A percentile compares a stretch with the other conserved stretches of the same genome.
Conservation (phyloP, 2,113 vertebrate species). For the Poeciliopsis retropinna region DNA sequence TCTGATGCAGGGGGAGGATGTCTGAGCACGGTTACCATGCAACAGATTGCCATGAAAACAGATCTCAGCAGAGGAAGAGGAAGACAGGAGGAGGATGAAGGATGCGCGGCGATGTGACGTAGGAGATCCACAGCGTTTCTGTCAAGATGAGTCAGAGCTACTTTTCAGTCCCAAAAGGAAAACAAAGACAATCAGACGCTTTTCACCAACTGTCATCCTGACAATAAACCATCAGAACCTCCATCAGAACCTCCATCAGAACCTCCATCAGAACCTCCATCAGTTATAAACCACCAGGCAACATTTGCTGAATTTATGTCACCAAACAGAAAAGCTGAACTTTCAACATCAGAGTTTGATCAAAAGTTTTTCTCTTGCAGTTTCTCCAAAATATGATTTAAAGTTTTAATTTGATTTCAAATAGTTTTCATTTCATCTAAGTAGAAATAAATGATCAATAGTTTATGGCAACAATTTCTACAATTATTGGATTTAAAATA, state of each 20-base stretch:
- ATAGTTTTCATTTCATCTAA: no score
- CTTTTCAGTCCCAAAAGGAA: conserved; percentile 24
- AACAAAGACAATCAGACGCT: background rate
- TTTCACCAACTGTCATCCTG: background rate
- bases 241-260: no score
- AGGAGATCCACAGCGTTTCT: background rate
- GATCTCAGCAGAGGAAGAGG: conserved; percentile 26
- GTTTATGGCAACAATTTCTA: no score
- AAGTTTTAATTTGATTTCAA: no score
- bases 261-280: no score
- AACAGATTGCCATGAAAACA: conserved; percentile 63
- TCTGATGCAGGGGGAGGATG: conserved; percentile 37
- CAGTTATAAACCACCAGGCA: no score
- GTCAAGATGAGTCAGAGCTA: conserved; percentile 14
- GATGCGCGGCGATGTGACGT: background rate
- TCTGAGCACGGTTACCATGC: conserved; percentile 81
- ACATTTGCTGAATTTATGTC: conserved; percentile 3
- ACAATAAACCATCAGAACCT: no score
- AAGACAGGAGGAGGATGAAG: background rate
- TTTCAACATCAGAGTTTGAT: no score
- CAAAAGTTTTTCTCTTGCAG: no score
- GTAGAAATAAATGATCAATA: no score
- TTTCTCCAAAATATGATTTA: no score
- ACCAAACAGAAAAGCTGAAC: background rate
- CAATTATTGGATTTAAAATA: no score